A percentile compares a stretch with the other conserved stretches of the same genome.
Evolutionary conservation across 2,113 vertebrate genomes (phyloP).

Genomic region (Columba janthina): DNA sequence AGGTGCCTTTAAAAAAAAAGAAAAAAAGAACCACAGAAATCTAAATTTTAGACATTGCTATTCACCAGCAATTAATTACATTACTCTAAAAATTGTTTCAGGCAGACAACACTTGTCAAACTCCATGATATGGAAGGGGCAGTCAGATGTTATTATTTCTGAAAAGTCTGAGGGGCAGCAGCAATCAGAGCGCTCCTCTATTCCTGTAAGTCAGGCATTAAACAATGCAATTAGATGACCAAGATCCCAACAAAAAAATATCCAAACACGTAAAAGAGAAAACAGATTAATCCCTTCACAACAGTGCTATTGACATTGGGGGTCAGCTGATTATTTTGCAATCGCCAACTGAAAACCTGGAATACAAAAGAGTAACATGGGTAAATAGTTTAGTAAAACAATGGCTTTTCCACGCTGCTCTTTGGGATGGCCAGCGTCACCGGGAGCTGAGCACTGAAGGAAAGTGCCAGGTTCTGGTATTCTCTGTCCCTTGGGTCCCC

Average conservation of each 20-base stretch:
- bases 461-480: constrained; percentile 76
- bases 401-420: constrained; percentile 48
- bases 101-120: neutral
- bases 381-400: constrained; percentile 65
- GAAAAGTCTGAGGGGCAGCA: neutral
- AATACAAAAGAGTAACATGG: constrained; percentile 55
- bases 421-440: neutral
- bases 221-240: constrained; percentile 58
- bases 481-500: constrained; percentile 51
- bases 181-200: neutral
- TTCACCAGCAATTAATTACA: neutral
- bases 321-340: constrained; percentile 65
- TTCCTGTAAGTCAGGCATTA: constrained; percentile 1
- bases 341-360: constrained; percentile 28
- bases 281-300: constrained; percentile 67
- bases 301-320: constrained; percentile 30
- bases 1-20: neutral
- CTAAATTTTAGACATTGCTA: neutral
- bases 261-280: constrained; percentile 19
- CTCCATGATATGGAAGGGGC: neutral
- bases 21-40: neutral
- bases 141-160: neutral
- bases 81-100: neutral
- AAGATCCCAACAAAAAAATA: constrained; percentile 40
- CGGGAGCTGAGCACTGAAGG: constrained; percentile 26